Base-by-base conservation (phyloP, 1,140 invertebrate genomes). In the Drosophila pectinifera region DNA sequence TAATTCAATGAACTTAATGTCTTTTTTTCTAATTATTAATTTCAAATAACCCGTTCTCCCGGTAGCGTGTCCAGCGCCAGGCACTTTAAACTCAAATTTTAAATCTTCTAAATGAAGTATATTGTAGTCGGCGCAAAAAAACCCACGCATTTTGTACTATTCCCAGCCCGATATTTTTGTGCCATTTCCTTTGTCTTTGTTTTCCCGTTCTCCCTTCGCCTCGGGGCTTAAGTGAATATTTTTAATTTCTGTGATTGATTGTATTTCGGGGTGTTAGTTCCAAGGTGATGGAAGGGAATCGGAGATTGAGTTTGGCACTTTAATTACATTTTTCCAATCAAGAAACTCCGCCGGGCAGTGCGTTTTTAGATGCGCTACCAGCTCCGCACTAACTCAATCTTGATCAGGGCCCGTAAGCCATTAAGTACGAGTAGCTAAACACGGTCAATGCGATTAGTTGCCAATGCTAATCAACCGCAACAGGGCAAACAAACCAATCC, bases 171-270 rank as follows among this genome's bases (percentile, higher is more conserved):
- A n/a, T 34, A 13, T 11, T 18, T 14, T n/a, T 58, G 18, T 39
- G 10, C 2, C 5, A 26, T 58, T 55, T 58, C 38, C 51, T 58
- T 48, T 63, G 46, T 62, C 22, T 39, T 48, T 41, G 10, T 45
- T 56, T 49, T 36, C 26, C 6, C 28, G 14, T 61, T 36, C 39
- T 51, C 26, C 8, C 42, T 36, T 46, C 4, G 7, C 18, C n/a
- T 14, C 6, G 4, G 24, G 22, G 18, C 49, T 41, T 73, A 43
- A 62, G 51, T 57, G 68, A 78, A 61, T 64, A 68, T 61, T 82
- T 81, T 78, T 61, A 59, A 81, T 81, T 77, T 78, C 43, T 73
- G 31, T 69, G 62, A 82, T 81, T 81, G 73, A 77, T 77, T 81
- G 68, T 34, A 54, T n/a, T 16, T 54, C 18, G 39, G 18, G 26